Base-by-base conservation (phyloP, 2,113 vertebrate genomes). In the Atractosteus spatula region DNA sequence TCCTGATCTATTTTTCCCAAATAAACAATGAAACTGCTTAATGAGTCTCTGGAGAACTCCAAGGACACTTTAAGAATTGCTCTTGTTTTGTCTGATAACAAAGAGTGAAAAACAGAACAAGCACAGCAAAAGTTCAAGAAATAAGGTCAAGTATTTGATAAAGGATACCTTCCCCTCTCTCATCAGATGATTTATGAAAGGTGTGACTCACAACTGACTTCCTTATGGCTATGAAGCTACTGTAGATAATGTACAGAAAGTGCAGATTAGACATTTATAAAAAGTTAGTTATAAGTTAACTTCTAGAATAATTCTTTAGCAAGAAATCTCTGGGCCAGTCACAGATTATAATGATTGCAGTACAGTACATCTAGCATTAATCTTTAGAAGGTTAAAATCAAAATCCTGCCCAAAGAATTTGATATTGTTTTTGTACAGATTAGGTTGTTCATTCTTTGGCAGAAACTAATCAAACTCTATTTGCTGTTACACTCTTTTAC, bases 401-500 rank as follows among this genome's bases (percentile, higher is more conserved):
- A 41, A 55, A 55, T 12, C 67, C 67, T 12, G 16, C 14, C 44
- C 10, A 17, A n/a, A n/a, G 16, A 55, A 69, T 62, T 59, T 16
- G 11, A 4, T 59, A 63, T 54, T 12, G 7, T 45, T 70, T 43
- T 65, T 74, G 41, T 45, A 61, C 29, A 51, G 45, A 57, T 65
- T 70, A 44, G 41, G 8, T 66, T 17, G 42, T n/a, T 56, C 43
- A 54, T 16, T 54, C 63, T 56, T 11, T 47, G 41, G 5, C 57
- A 74, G 44, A 47, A 63, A 69, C 57, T 69, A 63, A 74, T 74
- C 56, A 63, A 62, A 51, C 51, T 54, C 68, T 57, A 56, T 68
- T 70, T 55, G 42, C 41, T 54, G 5, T 10, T 17, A 43, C 56
- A 69, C 51, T 69, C 16, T n/a, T 67, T 59, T 29, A 56, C 41